Base-by-base conservation (phyloP, 2,888 invertebrate genomes). In the Diaperis boleti region DNA sequence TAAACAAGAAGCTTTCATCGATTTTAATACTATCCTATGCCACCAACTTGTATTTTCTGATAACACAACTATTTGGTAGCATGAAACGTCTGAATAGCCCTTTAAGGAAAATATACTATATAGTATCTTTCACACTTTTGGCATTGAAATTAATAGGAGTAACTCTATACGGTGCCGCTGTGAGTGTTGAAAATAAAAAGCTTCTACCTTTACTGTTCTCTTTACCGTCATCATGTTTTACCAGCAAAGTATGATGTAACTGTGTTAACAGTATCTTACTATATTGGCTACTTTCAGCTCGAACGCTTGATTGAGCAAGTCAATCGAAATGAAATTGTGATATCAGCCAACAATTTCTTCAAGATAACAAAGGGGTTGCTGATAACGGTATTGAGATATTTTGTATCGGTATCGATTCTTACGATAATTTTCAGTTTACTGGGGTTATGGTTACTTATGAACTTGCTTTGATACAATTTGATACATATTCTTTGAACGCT, bases 381-480 rank as follows among this genome's bases (percentile, higher is more conserved):
- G 31, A 17, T 64, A 3, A 60, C 49, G n/a, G 64, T 11, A 22
- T 18, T 56, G 4, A 41, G 4, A 13, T 5, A 20, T 8, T 11
- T 45, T 20, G 1, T 17, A 11, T 49, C 22, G 15, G 6, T 5
- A 31, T 29, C 7, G 15, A 10, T 44, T 15, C 11, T 37, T 17
- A 26, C 26, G 5, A 13, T 42, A 15, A 5, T 22, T 22, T 29
- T 31, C 13, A 61, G 61, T 55, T 61, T 29, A 54, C 61, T 7
- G 61, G 61, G 1, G 61, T 54, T 26, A 31, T 61, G 10, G 54
- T 61, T 6, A 61, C 61, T 17, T 61, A 61, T 14, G 55, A 55
- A 26, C 37, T 61, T 7, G 61, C 47, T 7, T 41, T 61, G 11
- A 47, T 61, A 29, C 61, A 61, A 11, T 55, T 61, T 11, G 54